Conservation (phyloP, 2,888 invertebrate genomes). For the Lasius platythorax region DNA sequence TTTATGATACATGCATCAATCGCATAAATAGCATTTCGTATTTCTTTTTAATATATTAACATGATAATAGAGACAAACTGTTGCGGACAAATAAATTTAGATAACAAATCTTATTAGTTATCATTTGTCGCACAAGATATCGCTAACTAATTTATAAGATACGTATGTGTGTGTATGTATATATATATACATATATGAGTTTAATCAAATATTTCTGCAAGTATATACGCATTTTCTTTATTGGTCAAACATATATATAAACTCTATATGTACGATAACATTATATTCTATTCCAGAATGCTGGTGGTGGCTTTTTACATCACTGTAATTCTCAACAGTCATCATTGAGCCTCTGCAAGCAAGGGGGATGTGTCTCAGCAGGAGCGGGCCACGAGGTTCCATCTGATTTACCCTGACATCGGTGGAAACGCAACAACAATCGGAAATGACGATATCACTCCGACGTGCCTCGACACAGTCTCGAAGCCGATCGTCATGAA, state of each 20-base stretch:
- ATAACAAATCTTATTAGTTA: background rate
- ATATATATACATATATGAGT: background rate
- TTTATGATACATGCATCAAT: background rate
- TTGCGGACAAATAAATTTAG: background rate
- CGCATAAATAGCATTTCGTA: background rate
- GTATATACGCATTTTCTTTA: background rate
- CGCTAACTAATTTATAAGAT: background rate
- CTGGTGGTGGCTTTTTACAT: background rate
- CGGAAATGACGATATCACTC: constrained; percentile 1
- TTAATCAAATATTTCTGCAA: background rate
- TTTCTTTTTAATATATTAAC: background rate
- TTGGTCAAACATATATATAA: background rate
- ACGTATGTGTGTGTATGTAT: background rate
- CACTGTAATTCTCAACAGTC: background rate
- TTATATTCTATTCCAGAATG: background rate
- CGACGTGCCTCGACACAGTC: background rate
- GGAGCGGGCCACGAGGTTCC: background rate
- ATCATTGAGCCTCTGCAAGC: background rate
- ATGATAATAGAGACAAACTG: background rate
- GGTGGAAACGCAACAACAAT: constrained; percentile 11
- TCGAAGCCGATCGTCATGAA: constrained; percentile 63
- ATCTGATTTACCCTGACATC: background rate
- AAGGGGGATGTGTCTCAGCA: background rate
- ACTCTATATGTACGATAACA: background rate
- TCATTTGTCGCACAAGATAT: background rate